Conservation (phyloP, 92 coral and sea anemone species). For the Paramuricea clavata region DNA sequence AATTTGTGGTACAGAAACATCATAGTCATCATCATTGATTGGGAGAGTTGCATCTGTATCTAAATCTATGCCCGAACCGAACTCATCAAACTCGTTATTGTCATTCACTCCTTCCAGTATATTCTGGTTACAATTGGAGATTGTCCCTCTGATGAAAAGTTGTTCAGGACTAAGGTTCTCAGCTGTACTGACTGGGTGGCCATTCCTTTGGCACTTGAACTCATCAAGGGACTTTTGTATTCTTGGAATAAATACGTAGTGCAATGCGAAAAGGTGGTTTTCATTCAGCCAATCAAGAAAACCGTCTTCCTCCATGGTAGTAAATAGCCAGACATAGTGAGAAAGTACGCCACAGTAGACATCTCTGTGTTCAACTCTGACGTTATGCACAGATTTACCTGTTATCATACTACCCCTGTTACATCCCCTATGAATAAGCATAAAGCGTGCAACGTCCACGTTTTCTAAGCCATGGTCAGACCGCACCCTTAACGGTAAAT, state of each 20-base stretch:
- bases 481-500: conserved; percentile 68
- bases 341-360: conserved; percentile 8
- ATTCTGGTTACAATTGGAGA: too few species aligned
- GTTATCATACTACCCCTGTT: conserved; percentile 71
- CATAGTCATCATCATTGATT: too few species aligned
- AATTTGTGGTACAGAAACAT: too few species aligned
- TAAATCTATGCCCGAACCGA: too few species aligned
- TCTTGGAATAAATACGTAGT: conserved; percentile 27
- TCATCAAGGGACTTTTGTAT: too few species aligned
- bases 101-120: too few species aligned
- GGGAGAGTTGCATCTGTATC: too few species aligned
- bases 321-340: neutral
- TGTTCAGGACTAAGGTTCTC: too few species aligned
- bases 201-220: too few species aligned
- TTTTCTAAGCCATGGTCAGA: conserved; percentile 69
- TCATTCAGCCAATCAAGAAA: conserved; percentile 37
- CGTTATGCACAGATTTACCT: conserved; percentile 43
- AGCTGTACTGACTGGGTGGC: too few species aligned
- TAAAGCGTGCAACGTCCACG: conserved; percentile 68
- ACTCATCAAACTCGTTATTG: too few species aligned
- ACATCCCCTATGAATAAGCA: conserved; percentile 59
- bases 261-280: conserved; percentile 37
- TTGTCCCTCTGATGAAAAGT: too few species aligned
- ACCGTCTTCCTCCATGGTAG: neutral
- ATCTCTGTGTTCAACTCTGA: conserved; percentile 26